These are phyloP conservation scores for Nasonia giraulti DNA, from an alignment of 1,140 invertebrate species.

Conservation along the genomic window DNA sequence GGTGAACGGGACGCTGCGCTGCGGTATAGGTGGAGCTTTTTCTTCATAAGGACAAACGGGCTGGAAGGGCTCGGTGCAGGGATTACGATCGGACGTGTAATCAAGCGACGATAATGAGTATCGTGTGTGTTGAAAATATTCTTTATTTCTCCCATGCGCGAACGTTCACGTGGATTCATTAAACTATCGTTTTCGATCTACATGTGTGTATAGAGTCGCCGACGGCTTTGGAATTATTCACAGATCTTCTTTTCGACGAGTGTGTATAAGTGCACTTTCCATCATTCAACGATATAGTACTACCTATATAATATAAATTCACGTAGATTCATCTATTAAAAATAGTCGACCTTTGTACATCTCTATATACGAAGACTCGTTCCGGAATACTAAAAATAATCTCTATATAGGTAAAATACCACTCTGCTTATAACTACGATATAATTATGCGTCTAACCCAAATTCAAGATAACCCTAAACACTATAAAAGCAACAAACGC, in stretches of 20 bases:
- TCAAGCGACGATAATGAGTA: neutral
- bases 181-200: too few species aligned
- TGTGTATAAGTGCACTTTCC: neutral
- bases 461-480: neutral
- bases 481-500: neutral
- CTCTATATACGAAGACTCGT: too few species aligned
- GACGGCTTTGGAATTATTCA: neutral
- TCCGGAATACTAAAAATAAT: neutral
- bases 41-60: constrained; percentile 1
- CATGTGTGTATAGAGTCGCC: too few species aligned
- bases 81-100: neutral
- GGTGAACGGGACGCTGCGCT: neutral
- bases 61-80: too few species aligned
- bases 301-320: neutral
- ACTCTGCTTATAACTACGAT: neutral
- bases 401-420: neutral
- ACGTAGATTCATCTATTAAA: neutral
- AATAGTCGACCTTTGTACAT: too few species aligned
- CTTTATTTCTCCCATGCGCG: too few species aligned
- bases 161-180: too few species aligned
- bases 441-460: neutral
- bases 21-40: neutral
- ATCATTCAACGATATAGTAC: neutral
- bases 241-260: neutral
- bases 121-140: too few species aligned